Evolutionary conservation across 2,888 invertebrate species (phyloP).

Genomic region (Lissocephala sabroskyi): DNA sequence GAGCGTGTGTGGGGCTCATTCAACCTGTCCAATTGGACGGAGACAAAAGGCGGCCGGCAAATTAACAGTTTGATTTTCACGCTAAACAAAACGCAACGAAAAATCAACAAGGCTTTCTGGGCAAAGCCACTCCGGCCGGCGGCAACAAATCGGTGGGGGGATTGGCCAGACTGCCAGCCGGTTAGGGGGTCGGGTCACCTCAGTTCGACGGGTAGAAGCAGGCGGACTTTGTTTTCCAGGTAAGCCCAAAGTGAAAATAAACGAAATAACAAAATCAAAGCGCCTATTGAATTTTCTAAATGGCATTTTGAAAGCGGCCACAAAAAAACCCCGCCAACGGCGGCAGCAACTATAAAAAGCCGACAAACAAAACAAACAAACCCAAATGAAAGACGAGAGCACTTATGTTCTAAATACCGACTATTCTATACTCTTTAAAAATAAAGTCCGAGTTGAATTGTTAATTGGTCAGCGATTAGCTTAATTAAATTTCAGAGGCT

Average conservation of each 20-base stretch:
- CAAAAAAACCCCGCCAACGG: conserved; percentile 23
- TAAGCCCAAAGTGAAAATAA: too few relatives aligned
- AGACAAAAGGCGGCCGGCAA: conserved; percentile 57
- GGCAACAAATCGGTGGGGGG: conserved; percentile 10
- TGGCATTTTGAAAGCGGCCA: conserved; percentile 55
- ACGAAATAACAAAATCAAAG: conserved; percentile 58
- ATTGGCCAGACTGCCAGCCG: conserved; percentile 19
- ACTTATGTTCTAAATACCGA: too few relatives aligned
- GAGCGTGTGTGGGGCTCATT: not conserved
- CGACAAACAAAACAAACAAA: conserved; percentile 19
- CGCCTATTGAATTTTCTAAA: conserved; percentile 62
- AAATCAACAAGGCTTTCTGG: conserved; percentile 48
- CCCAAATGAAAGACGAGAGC: too few relatives aligned
- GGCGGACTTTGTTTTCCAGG: conserved; percentile 59
- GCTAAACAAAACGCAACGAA: conserved; percentile 59
- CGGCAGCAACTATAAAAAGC: not conserved
- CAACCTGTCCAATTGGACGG: conserved; percentile 19
- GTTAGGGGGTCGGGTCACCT: not conserved
- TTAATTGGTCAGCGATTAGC: too few relatives aligned
- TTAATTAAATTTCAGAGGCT: too few relatives aligned
- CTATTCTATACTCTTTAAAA: too few relatives aligned
- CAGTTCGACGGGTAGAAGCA: conserved; percentile 9
- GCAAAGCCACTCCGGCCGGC: not conserved
- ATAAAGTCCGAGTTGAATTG: too few relatives aligned
- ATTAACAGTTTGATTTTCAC: conserved; percentile 65